These are phyloP conservation scores for rabbit (Oryctolagus cuniculus) DNA, from an alignment of 2,113 vertebrate genomes.

Conservation along the genomic window mOryCun1.1 NC_091436.1:98675501-98676000, in stretches of 20 bases:
- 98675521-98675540: too few species aligned
- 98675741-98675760: neutral
- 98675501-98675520: too few species aligned
- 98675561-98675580: too few species aligned
- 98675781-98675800: constrained; percentile 38
- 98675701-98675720: neutral
- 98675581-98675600: too few species aligned
- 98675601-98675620: too few species aligned
- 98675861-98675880: neutral
- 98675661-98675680: neutral
- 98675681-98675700: neutral
- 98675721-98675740: neutral
- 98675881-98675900: neutral
- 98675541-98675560: too few species aligned
- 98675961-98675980: neutral
- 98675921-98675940: neutral
- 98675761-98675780: neutral
- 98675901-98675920: neutral
- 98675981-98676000: neutral
- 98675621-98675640: too few species aligned
- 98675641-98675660: neutral
- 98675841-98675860: neutral
- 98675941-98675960: neutral
- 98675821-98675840: neutral
- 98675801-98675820: neutral